These are phyloP conservation scores for Conops quadrifasciatus DNA, from an alignment of 2,888 invertebrate genomes.

Conservation along the genomic window DNA sequence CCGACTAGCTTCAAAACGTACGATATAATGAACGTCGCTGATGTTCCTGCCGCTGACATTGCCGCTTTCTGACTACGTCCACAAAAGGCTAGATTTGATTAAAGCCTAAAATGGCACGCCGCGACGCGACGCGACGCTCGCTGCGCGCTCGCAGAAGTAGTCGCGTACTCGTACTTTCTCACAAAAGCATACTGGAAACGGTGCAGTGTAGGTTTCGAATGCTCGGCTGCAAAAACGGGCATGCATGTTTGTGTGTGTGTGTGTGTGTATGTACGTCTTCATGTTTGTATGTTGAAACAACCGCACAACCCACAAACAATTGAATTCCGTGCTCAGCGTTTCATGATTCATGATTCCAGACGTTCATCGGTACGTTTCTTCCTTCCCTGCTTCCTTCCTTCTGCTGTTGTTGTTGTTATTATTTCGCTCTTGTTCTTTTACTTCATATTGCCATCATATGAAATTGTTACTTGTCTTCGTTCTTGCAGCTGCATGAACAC, in stretches of 20 bases:
- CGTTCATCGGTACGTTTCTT: neutral
- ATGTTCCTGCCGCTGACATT: neutral
- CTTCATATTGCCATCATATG: slow-evolving; percentile 11
- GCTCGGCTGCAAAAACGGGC: too few species aligned
- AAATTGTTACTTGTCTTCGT: neutral
- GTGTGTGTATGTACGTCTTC: too few species aligned
- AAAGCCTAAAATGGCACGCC: slow-evolving; percentile 5
- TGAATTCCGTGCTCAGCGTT: neutral
- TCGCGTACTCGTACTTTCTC: slow-evolving; percentile 1
- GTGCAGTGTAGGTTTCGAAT: too few species aligned
- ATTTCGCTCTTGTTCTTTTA: slow-evolving; percentile 23
- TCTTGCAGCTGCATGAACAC: slow-evolving; percentile 9
- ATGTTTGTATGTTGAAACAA: neutral
- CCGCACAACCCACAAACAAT: slow-evolving; percentile 15
- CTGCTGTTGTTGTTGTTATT: slow-evolving; percentile 39
- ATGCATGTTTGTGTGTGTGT: too few species aligned
- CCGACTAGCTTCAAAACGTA: neutral
- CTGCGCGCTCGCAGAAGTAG: neutral
- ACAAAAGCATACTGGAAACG: neutral
- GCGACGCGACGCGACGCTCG: too few species aligned
- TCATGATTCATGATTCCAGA: neutral
- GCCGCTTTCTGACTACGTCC: neutral
- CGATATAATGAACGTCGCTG: neutral
- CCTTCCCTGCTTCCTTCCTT: neutral
- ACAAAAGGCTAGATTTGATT: slow-evolving; percentile 24